Evolutionary conservation across 2,888 invertebrate genomes (phyloP).

Genomic region (Nebria brevicollis): DNA sequence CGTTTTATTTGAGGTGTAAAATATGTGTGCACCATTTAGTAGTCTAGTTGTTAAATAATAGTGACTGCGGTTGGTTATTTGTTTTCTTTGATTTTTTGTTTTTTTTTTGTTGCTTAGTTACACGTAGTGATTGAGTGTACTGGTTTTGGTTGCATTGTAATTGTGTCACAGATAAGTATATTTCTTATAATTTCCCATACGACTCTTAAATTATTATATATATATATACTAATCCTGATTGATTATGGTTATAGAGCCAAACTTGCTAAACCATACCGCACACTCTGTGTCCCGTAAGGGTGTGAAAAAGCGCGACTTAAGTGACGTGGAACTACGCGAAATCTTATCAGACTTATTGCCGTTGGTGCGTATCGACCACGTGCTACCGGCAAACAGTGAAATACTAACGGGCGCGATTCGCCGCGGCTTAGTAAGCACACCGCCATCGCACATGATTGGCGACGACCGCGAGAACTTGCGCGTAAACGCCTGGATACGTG

Average conservation of each 20-base stretch:
- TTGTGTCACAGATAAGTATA: constrained; percentile 6
- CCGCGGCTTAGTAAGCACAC: constrained; percentile 81
- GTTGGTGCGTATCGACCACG: constrained; percentile 88
- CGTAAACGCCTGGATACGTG: constrained; percentile 83
- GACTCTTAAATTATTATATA: constrained; percentile 6
- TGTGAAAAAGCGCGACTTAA: constrained; percentile 81
- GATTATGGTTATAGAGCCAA: constrained; percentile 73
- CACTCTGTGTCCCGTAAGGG: constrained; percentile 90
- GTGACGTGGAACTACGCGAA: constrained; percentile 86
- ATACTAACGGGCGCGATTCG: constrained; percentile 75
- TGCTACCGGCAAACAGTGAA: constrained; percentile 85
- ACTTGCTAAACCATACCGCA: constrained; percentile 90
- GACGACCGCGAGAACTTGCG: constrained; percentile 74
- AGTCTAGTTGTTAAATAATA: background rate
- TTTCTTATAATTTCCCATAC: constrained; percentile 12
- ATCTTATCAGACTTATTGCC: constrained; percentile 85
- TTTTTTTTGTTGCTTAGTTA: background rate
- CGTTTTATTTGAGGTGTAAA: background rate
- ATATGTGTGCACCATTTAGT: background rate
- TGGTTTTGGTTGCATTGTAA: constrained; percentile 26
- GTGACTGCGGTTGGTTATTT: background rate
- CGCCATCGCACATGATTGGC: constrained; percentile 87
- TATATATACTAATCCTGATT: constrained; percentile 51
- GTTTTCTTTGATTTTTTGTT: background rate
- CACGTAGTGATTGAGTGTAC: background rate